Percentiles rank a stretch among this genome's conserved stretches.
Evolutionary conservation across 2,113 vertebrate species (phyloP).

Genomic region (Rhynchomys soricoides): DNA sequence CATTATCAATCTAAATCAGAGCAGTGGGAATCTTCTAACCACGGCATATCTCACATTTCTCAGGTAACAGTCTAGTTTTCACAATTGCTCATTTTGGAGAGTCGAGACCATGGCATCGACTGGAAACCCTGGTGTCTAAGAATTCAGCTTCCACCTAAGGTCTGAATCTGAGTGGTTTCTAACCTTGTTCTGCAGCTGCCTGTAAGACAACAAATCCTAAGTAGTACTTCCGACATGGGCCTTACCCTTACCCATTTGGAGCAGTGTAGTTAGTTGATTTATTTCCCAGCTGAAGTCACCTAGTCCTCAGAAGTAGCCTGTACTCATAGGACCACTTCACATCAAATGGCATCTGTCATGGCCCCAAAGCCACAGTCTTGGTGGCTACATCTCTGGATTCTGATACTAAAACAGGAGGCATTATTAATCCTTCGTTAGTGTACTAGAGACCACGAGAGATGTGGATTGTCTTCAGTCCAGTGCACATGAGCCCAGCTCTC

Average conservation of each 20-base stretch:
- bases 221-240: background rate
- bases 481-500: background rate
- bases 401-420: background rate
- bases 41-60: background rate
- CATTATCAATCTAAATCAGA: background rate
- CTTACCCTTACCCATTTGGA: background rate
- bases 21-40: background rate
- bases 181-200: background rate
- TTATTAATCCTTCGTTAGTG: background rate
- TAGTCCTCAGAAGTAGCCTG: background rate
- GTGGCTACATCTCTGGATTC: background rate
- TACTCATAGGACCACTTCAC: background rate
- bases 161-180: background rate
- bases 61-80: background rate
- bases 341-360: background rate
- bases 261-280: background rate
- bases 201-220: background rate
- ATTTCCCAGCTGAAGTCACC: background rate
- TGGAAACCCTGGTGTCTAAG: background rate
- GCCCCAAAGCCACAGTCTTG: background rate
- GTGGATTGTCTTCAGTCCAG: background rate
- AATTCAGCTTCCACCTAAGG: conserved; percentile 15
- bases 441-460: background rate
- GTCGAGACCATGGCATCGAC: background rate
- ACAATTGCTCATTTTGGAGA: background rate